Percentiles rank a stretch among this genome's conserved stretches.
Evolutionary conservation across 2,888 invertebrate species (phyloP).

Genomic region (Uropetala carovei): DNA sequence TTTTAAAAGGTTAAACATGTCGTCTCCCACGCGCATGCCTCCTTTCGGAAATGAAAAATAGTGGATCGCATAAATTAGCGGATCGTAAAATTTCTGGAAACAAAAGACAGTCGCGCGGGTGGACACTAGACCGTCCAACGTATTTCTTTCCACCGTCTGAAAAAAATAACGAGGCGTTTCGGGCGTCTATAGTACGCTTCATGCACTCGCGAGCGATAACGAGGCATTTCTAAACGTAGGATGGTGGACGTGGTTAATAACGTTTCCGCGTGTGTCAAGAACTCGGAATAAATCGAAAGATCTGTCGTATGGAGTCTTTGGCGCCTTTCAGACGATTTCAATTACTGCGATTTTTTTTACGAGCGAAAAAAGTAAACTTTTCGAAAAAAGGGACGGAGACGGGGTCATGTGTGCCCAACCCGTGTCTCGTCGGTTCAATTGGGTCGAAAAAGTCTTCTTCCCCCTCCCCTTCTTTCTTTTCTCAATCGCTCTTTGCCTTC

Average conservation of each 20-base stretch:
- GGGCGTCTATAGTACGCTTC: too few species aligned
- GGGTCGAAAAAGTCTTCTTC: not conserved
- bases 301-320: too few species aligned
- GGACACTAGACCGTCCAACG: not conserved
- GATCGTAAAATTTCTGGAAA: conserved; percentile 25
- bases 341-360: too few species aligned
- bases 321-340: too few species aligned
- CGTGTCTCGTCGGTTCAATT: conserved; percentile 8
- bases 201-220: too few species aligned
- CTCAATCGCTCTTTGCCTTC: not conserved
- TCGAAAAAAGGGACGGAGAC: not conserved
- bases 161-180: not conserved
- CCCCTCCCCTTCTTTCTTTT: not conserved
- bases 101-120: not conserved
- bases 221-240: too few species aligned
- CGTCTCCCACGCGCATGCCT: conserved; percentile 12
- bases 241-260: too few species aligned
- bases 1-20: conserved; percentile 32
- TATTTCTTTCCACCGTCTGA: not conserved
- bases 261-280: too few species aligned
- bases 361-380: too few species aligned
- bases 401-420: not conserved
- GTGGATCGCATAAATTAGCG: conserved; percentile 7
- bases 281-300: too few species aligned
- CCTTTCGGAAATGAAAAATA: not conserved